Evolutionary conservation across 1,140 invertebrate genomes (phyloP).

Genomic region (Kradibia gibbosae): DNA sequence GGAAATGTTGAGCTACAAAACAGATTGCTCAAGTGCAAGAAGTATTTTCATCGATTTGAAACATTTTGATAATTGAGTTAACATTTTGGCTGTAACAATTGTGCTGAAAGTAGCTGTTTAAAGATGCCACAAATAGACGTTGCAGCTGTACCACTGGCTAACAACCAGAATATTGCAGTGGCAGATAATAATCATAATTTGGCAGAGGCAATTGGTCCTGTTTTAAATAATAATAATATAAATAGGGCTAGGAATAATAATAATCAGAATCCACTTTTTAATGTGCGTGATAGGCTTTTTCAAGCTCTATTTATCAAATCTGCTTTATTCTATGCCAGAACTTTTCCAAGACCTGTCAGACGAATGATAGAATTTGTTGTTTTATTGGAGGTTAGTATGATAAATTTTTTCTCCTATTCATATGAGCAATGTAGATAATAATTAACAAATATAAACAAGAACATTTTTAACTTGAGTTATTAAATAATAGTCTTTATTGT

Average conservation of each 20-base stretch:
- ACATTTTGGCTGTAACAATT: conserved; percentile 22
- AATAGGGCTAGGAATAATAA: conserved; percentile 63
- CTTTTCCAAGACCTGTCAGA: conserved; percentile 88
- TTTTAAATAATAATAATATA: conserved; percentile 60
- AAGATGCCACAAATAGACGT: conserved; percentile 64
- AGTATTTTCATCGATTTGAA: conserved; percentile 20
- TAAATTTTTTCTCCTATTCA: background rate
- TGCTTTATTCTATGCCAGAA: conserved; percentile 90
- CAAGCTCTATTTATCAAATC: conserved; percentile 95
- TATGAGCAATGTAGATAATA: background rate
- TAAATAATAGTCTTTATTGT: too few relatives aligned
- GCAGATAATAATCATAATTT: conserved; percentile 65
- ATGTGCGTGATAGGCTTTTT: conserved; percentile 93
- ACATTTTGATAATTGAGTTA: conserved; percentile 38
- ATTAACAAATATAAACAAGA: background rate
- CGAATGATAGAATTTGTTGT: conserved; percentile 93
- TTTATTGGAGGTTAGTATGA: conserved; percentile 82
- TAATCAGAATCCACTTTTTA: conserved; percentile 82
- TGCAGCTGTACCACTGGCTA: conserved; percentile 56
- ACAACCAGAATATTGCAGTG: conserved; percentile 63
- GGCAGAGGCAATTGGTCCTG: conserved; percentile 61
- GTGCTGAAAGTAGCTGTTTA: conserved; percentile 23
- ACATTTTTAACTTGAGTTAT: background rate
- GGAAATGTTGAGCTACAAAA: conserved; percentile 53
- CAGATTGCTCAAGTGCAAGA: conserved; percentile 27